Evolutionary conservation across 2,888 invertebrate species (phyloP).

Genomic region (Lysandra bellargus): DNA sequence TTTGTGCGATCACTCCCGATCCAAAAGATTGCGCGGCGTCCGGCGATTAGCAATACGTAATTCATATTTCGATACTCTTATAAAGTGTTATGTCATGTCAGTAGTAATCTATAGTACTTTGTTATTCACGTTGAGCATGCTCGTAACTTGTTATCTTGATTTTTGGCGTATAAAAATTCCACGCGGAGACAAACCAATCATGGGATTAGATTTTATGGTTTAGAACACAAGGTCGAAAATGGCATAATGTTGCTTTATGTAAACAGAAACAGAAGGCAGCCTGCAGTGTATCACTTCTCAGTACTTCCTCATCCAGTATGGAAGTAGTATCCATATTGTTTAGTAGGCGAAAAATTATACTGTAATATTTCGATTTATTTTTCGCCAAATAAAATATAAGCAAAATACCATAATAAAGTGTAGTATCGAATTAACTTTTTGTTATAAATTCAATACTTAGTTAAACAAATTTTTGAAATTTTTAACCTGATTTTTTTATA

Average conservation of each 20-base stretch:
- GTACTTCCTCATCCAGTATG: slow-evolving; percentile 9
- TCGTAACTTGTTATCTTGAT: slow-evolving; percentile 13
- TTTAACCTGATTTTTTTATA: too few species aligned
- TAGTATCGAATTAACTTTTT: too few species aligned
- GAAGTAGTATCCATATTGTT: neutral
- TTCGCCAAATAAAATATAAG: neutral
- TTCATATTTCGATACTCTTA: neutral
- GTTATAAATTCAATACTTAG: too few species aligned
- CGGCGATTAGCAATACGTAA: too few species aligned
- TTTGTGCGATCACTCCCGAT: too few species aligned
- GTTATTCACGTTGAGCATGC: slow-evolving; percentile 4
- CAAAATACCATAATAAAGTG: too few species aligned
- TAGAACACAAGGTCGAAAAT: neutral
- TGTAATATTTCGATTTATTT: neutral
- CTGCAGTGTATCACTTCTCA: neutral
- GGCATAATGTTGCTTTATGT: neutral
- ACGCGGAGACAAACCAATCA: neutral
- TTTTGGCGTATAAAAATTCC: slow-evolving; percentile 29
- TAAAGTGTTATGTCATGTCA: neutral
- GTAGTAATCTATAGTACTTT: neutral
- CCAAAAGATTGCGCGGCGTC: too few species aligned
- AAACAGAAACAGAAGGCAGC: neutral
- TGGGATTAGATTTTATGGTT: neutral
- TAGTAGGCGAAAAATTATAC: neutral
- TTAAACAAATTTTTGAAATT: too few species aligned